Evolutionary conservation across 2,888 invertebrate genomes (phyloP), one percentile per base, ranked within the genome.

Genomic region (Suillia variegata): DNA sequence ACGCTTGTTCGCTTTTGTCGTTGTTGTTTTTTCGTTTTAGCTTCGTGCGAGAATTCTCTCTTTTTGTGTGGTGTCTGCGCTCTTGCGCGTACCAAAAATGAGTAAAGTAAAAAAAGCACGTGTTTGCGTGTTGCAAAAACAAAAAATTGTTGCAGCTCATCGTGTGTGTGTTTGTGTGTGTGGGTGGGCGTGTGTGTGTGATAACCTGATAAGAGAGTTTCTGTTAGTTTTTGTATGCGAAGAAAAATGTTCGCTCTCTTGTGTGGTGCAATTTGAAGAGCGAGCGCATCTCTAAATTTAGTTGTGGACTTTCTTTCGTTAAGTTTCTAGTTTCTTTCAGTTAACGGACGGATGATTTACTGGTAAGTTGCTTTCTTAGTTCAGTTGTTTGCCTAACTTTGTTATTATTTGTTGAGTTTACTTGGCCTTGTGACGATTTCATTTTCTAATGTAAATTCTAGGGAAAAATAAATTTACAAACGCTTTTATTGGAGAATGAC

Each of bases 31-130:
- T n/a, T 20, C 6, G 31, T 51, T 31, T 33, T 10, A 61, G 62
- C 56, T 17, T 59, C 62, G 63, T 74, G 69, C 67, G n/a, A 74
- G 69, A 67, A 75, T 68, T 74, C 74, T 73, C 73, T 67, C 58
- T 54, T 26, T 54, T 55, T 15, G 20, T 34, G n/a, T 31, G 18
- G 6, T 20, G 34, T n/a, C 3, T 6, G 1, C 13, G 53, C 31
- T 10, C 2, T 8, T 18, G 34, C n/a, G 45, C 8, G 38, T 42
- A 34, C 54, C n/a, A 47, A 47, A 45, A 33, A n/a, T n/a, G n/a
- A n/a, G n/a, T n/a, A 52, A 55, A 59, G 51, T 53, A 42, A 49
- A 47, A 60, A 60, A 56, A 60, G 56, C 60, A 60, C 60, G 60
- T 60, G 60, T 26, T 52, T 55, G 20, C 31, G 33, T 45, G 54